Evolutionary conservation across 2,113 vertebrate species (phyloP), one percentile per base, ranked within the genome.

Genomic region (Neogobius melanostomus): DNA sequence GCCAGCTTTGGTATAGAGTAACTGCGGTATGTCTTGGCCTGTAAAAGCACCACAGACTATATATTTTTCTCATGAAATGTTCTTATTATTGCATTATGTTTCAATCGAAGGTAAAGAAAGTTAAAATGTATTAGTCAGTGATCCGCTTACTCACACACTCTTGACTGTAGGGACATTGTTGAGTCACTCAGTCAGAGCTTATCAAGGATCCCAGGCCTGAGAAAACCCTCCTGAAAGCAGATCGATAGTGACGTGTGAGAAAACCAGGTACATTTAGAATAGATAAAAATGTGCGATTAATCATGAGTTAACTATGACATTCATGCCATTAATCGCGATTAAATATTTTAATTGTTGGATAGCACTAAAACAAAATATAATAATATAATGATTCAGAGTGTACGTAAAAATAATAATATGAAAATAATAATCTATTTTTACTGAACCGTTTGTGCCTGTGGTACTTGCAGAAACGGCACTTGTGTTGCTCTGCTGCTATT

Each of bases 201-300:
- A 88, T 90, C 84, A 72, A 68, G 71, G 68, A 72, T 82, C 48
- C 76, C 72, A 79, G 76, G 76, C 79, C 61, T 84, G 82, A 74
- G 74, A 82, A 61, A 79, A 53, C 57, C n/a, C 75, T 77, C 16
- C 43, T 66, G n/a, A 46, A 78, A 68, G 15, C 63, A 74, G 69
- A 73, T 76, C 83, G 85, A 87, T 83, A 88, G 69, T 67, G 61
- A 81, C 77, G 82, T 83, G 79, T 87, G 87, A 87, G 87, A 87
- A 85, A 65, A 45, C n/a, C n/a, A 21, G 21, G 21, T 1, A 21
- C 21, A 21, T 21, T 21, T 21, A 21, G 21, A 21, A 21, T 21
- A 21, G 21, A 21, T 21, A 21, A 21, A 21, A 21, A 21, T 21
- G 21, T 21, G 21, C 21, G 21, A 21, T 21, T 21, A 21, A n/a